These are phyloP conservation scores for Pseudotriccus pelzelni DNA, from an alignment of 2,797 vertebrate genomes.

Conservation along the genomic window DNA sequence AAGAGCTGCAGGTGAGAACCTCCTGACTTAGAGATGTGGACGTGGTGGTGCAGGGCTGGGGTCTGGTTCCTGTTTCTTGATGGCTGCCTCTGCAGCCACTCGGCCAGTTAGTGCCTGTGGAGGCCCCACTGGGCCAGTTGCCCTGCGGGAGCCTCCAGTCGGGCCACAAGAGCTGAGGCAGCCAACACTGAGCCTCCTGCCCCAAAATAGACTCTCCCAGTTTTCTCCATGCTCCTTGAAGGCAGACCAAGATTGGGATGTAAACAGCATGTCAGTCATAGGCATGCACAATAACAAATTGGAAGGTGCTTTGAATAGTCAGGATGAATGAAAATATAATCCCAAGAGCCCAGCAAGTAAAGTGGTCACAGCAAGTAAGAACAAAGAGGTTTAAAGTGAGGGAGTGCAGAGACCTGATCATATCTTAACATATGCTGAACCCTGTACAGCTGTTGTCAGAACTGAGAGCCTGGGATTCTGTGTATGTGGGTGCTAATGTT, in stretches of 20 bases:
- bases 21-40: neutral
- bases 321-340: neutral
- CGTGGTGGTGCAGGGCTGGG: neutral
- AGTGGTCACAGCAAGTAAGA: neutral
- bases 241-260: neutral
- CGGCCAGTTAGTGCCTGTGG: neutral
- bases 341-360: neutral
- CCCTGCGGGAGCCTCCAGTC: fast-evolving
- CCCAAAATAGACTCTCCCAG: neutral
- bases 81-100: neutral
- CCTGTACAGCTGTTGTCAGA: neutral
- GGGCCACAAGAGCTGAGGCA: neutral
- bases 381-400: neutral
- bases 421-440: neutral
- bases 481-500: neutral
- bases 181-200: fast-evolving
- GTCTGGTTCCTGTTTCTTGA: neutral
- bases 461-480: neutral
- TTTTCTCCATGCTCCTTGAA: neutral
- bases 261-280: neutral
- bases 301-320: neutral
- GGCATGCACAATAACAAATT: neutral
- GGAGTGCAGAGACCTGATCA: neutral
- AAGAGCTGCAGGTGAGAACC: neutral
- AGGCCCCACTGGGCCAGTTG: neutral